phyloP scores from a whole-genome alignment of 2,888 invertebrate species.

The Orchesellides sinensis region DNA sequence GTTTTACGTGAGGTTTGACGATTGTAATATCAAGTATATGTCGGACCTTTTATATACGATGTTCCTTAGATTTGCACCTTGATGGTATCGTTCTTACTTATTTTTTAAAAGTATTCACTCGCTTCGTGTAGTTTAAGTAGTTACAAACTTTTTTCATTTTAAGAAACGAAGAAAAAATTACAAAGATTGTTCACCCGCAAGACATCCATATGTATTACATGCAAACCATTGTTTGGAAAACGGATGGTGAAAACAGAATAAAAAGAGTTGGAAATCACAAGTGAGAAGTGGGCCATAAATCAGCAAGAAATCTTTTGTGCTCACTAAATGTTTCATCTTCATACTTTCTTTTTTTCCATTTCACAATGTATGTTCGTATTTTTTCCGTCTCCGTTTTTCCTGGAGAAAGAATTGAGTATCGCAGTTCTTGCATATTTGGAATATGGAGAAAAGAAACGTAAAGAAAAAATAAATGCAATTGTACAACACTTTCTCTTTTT shows the following conservation, averaged over 20 bases:
- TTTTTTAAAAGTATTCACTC: too few relatives aligned
- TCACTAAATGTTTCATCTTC: constrained; percentile 75
- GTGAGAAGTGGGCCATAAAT: constrained; percentile 75
- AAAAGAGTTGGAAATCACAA: constrained; percentile 69
- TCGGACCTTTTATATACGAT: too few relatives aligned
- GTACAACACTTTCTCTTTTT: constrained; percentile 44
- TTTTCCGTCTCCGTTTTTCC: constrained; percentile 63
- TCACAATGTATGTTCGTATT: constrained; percentile 68
- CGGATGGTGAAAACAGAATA: constrained; percentile 65
- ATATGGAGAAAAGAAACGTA: constrained; percentile 36
- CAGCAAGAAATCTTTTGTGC: constrained; percentile 75
- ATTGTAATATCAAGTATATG: too few relatives aligned
- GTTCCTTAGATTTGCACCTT: too few relatives aligned
- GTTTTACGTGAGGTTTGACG: too few relatives aligned
- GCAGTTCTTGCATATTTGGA: constrained; percentile 48
- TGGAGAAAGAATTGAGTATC: constrained; percentile 42
- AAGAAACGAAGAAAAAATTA: constrained; percentile 40
- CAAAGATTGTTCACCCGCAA: constrained; percentile 66
- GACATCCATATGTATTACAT: constrained; percentile 67
- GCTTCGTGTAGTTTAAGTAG: too few relatives aligned
- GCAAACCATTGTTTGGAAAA: constrained; percentile 67
- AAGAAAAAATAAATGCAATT: constrained; percentile 54
- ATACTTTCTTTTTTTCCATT: constrained; percentile 72
- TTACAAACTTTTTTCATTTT: constrained; percentile 63
- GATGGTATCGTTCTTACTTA: too few relatives aligned